Evolutionary conservation across 92 coral and sea anemone species (phyloP), one percentile per base, ranked within the genome.

Genomic region (Muricea muricata): DNA sequence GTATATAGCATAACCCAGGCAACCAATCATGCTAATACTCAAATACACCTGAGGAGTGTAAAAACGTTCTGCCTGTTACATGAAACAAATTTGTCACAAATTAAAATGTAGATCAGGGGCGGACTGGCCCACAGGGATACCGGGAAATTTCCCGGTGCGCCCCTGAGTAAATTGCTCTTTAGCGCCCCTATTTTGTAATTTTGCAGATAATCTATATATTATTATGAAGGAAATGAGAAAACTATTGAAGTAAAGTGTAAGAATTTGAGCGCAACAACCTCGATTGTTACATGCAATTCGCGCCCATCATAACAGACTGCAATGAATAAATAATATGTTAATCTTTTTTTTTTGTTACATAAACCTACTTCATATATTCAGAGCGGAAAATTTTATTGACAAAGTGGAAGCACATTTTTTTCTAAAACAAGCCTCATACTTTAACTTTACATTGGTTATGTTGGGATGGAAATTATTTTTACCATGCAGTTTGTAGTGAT

Each of bases 61-160:
- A n/a, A n/a, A n/a, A n/a, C n/a, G n/a, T n/a, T n/a, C n/a, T n/a
- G n/a, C n/a, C n/a, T n/a, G n/a, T n/a, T n/a, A n/a, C n/a, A n/a
- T n/a, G n/a, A n/a, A n/a, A n/a, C n/a, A n/a, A n/a, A n/a, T n/a
- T n/a, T n/a, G n/a, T n/a, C n/a, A n/a, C n/a, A n/a, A n/a, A n/a
- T n/a, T 42, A 42, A 42, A 42, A 14, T 42, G 8, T 7, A 7
- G 8, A 42, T 7, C 50, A 42, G 50, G 50, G 50, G 65, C 20
- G 24, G 17, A 55, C 65, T n/a, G n/a, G n/a, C n/a, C n/a, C n/a
- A n/a, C n/a, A n/a, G n/a, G n/a, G n/a, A n/a, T n/a, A n/a, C n/a
- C 23, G 65, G 65, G 65, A 55, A 55, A 55, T 55, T 55, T 55
- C 65, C 65, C 65, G 65, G 17, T 55, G 65, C 23, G 65, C 65